phyloP scores from a whole-genome alignment of 2,113 vertebrate species.

The Perognathus longimembris region DNA sequence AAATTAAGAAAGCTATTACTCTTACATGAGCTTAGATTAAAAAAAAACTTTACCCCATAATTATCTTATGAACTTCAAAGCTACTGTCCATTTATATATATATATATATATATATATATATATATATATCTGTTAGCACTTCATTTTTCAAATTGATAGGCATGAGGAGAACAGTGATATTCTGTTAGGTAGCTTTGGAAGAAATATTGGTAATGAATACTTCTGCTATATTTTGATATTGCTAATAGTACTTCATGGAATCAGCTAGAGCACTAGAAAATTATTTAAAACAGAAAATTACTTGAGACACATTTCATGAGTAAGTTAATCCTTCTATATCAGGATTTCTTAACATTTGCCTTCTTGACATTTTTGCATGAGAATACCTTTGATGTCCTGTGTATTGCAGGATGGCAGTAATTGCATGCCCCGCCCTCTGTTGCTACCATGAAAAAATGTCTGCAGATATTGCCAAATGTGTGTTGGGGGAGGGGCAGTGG shows the following conservation, averaged over 20 bases:
- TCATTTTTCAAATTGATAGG: constrained; percentile 39
- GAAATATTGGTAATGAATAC: constrained; percentile 52
- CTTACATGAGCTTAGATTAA: neutral
- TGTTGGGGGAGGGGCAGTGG: neutral
- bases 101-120: too few species aligned
- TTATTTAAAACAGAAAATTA: constrained; percentile 55
- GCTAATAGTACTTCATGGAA: constrained; percentile 9
- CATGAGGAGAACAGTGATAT: constrained; percentile 4
- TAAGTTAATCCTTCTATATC: neutral
- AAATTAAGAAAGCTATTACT: constrained; percentile 50
- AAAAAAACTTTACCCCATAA: constrained; percentile 20
- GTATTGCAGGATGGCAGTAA: neutral
- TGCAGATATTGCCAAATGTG: neutral
- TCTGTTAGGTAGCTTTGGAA: constrained; percentile 40
- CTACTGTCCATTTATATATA: constrained; percentile 32
- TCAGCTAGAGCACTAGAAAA: constrained; percentile 2
- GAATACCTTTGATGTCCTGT: constrained; percentile 33
- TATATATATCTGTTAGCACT: neutral
- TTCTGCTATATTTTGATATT: constrained; percentile 18
- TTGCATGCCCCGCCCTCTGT: neutral
- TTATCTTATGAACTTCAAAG: constrained; percentile 54
- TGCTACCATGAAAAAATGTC: neutral
- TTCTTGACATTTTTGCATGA: constrained; percentile 38
- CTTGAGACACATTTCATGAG: constrained; percentile 43
- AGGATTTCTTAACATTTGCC: constrained; percentile 26